Conservation (phyloP, 2,888 invertebrate species). For the Mythimna loreyi region DNA sequence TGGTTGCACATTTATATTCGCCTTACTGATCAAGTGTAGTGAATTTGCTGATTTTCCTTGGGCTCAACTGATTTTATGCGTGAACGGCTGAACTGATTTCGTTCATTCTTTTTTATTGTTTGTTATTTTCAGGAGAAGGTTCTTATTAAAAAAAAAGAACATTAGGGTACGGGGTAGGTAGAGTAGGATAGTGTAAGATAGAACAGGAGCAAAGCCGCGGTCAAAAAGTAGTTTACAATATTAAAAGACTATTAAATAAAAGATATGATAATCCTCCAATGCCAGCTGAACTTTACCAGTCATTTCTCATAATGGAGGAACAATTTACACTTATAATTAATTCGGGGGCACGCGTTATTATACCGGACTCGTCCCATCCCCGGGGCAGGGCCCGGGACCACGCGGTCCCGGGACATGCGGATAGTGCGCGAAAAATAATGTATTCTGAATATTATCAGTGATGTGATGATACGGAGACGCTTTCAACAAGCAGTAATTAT, state of each 20-base stretch:
- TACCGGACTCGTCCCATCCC: conserved; percentile 9
- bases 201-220: too few species aligned
- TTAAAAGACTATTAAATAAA: conserved; percentile 31
- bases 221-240: too few species aligned
- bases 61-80: too few species aligned
- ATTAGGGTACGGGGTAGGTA: too few species aligned
- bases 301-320: conserved; percentile 31
- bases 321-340: conserved; percentile 60
- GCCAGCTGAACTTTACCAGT: conserved; percentile 20
- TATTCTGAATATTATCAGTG: conserved; percentile 43
- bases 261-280: conserved; percentile 26
- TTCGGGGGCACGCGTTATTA: conserved; percentile 59
- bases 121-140: too few species aligned
- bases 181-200: too few species aligned
- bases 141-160: too few species aligned
- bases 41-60: too few species aligned
- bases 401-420: conserved; percentile 3
- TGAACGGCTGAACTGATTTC: too few species aligned
- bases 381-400: neutral
- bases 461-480: conserved; percentile 17
- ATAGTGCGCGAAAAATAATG: conserved; percentile 49
- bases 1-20: too few species aligned
- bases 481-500: conserved; percentile 41
- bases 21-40: too few species aligned
- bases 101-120: too few species aligned